Conservation (phyloP, 2,113 vertebrate species). For the Taurulus bubalis region DNA sequence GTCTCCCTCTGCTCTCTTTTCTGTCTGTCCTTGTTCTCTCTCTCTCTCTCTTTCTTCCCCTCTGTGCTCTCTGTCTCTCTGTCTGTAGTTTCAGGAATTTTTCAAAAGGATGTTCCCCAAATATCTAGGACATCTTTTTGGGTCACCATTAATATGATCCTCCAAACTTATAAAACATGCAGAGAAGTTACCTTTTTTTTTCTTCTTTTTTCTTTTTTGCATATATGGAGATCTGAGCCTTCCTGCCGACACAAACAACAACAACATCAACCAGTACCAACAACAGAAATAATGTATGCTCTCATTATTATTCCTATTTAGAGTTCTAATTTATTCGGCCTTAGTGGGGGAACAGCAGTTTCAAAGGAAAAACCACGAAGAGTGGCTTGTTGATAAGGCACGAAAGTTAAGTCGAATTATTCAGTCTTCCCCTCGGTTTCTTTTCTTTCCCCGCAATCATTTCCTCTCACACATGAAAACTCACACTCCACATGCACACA, state of each 20-base stretch:
- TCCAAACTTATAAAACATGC: constrained; percentile 77
- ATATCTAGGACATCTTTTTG: constrained; percentile 83
- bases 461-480: constrained; percentile 47
- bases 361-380: constrained; percentile 78
- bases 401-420: constrained; percentile 77
- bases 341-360: constrained; percentile 75
- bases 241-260: constrained; percentile 79
- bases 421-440: constrained; percentile 66
- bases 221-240: constrained; percentile 79
- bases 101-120: constrained; percentile 76
- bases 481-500: constrained; percentile 46
- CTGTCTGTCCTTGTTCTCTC: constrained; percentile 17
- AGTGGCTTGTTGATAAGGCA: constrained; percentile 79
- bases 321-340: constrained; percentile 82
- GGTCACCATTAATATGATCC: constrained; percentile 79
- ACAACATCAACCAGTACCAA: constrained; percentile 77
- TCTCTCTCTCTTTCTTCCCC: constrained; percentile 14
- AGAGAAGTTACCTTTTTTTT: constrained; percentile 78
- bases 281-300: constrained; percentile 82
- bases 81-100: constrained; percentile 76
- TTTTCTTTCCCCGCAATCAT: constrained; percentile 32
- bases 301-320: constrained; percentile 83
- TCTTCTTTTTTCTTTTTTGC: constrained; percentile 62
- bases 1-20: constrained; percentile 4
- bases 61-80: constrained; percentile 39